Base-by-base conservation (phyloP, 2,888 invertebrate species). In the Anthoptus insignis region DNA sequence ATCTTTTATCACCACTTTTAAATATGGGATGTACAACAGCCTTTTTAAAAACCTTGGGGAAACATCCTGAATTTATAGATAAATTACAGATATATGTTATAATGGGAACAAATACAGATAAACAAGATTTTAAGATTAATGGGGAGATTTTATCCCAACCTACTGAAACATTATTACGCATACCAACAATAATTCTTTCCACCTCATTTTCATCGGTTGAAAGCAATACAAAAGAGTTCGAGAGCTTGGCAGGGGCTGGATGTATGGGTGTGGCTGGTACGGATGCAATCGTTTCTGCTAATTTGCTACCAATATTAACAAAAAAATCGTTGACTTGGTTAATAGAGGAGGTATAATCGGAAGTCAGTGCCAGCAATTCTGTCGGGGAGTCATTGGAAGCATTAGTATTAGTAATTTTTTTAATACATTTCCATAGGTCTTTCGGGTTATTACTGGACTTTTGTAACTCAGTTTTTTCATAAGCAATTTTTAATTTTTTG, bases 1-100 rank as follows among this genome's bases (percentile, higher is more conserved):
- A 6, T 34, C 32, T 45, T 59, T 47, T 58, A 21, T 59, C 65
- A 22, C 67, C 65, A 53, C 39, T 22, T 24, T 67, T 67, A 27
- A 53, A 24, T 7, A 67, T 45, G 8, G 65, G 67, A 22, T 19
- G 34, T 6, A 68, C 24, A 5, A 58, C 8, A 2, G 65, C 11
- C 45, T 29, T 45, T 19, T 57, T 49, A 34, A 49, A 59, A 24
- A 27, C 27, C 7, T 7, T 27, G 7, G 27, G 27, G 7, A 27
- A 27, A 7, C 27, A 27, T 5, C 27, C 27, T 27, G 27, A 27
- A 27, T n/a, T n/a, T n/a, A 27, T 27, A 13, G 32, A 47, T n/a
- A 45, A 8, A 13, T 58, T 58, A 32, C 58, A 58, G 3, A 58
- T 58, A 11, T 58, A 32, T 5, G 58, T 57, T 29, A 57, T 45